Base-by-base conservation (phyloP, 2,797 vertebrate species). In the Pipistrellus pygmaeus region DNA sequence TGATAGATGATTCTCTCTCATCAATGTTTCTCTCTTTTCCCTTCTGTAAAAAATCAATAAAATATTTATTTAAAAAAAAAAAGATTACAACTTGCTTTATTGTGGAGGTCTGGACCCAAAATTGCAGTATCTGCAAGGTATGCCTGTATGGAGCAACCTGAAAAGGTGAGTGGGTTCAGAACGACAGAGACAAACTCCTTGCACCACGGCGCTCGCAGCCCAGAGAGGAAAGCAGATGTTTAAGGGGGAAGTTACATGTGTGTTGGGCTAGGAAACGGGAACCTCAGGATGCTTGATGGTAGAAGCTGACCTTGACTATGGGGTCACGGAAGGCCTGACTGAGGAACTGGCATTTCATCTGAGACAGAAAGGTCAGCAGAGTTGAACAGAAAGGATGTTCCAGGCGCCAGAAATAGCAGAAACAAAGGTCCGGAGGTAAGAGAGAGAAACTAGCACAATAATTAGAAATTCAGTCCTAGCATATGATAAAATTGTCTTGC, bases 321-420 rank as follows among this genome's bases (percentile, higher is more conserved):
- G 44, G 66, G 82, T 69, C 55, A 73, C 25, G 20, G 69, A 84
- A 76, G 85, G 9, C 17, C 35, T 96, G 18, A 71, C n/a, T 9
- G 27, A 87, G 82, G 90, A 91, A 96, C 81, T 80, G 41, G 76
- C 81, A 53, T 72, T 88, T 73, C 41, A 83, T 76, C 32, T 89
- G 90, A 82, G 27, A 23, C 9, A 66, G 44, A 81, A 73, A 86
- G 44, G 68, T 73, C 27, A 64, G 30, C 55, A 93, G 25, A 82
- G 15, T 38, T 84, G 68, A 41, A 85, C 38, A 84, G 17, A 30
- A 90, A 87, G 53, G 23, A 41, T 76, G 53, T 32, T 55, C 32
- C 32, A 41, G 27, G 53, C 8, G n/a, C 38, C 75, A 75, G 38
- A 66, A 84, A 75, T 4, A 83, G 81, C 57, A 71, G 14, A 84